Base-by-base conservation (phyloP, 2,113 vertebrate genomes). In the Castor canadensis region DNA sequence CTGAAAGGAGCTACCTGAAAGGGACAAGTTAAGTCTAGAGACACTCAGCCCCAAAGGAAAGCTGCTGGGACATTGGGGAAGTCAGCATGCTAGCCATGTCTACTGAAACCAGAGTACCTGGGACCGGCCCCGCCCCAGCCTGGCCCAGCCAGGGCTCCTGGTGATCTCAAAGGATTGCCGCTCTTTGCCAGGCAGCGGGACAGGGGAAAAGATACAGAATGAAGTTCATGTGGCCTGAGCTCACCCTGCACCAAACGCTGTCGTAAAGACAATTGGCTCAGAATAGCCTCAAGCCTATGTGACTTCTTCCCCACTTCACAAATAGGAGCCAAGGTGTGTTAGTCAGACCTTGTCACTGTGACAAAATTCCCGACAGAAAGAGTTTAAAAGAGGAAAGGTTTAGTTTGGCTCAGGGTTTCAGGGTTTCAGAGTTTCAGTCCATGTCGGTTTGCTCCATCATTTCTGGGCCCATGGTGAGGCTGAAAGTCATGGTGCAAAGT, bases 181-280 rank as follows among this genome's bases (percentile, higher is more conserved):
- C 32, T 28, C 3, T 24, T 81, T 76, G 60, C 11, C 8, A 26
- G 83, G 15, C 1, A 24, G 6, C 1, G 28, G 22, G 10, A 52
- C 16, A 2, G 54, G 1, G 13, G 17, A 28, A n/a, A 28, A 24
- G 35, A 1, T 20, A 0, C 72, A 45, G 64, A n/a, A 66, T 20
- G 58, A 38, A 89, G 13, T 2, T 38, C 6, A 2, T 1, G 0
- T 0, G 32, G 71, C 9, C 17, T 19, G 22, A 73, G 38, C 26
- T 80, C 19, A 0, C 17, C 77, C 40, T 80, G 35, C 16, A 43
- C 45, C 89, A 60, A 26, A 28, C 28, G 10, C 1, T 35, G 1
- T 5, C 28, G 24, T 5, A 35, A 16, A 81, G 73, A 28, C 4
- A 7, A 1, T 24, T n/a, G 3, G 12, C 49, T 91, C 32, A 35